Evolutionary conservation across 2,113 vertebrate species (phyloP).

Genomic region (Trinectes maculatus): DNA sequence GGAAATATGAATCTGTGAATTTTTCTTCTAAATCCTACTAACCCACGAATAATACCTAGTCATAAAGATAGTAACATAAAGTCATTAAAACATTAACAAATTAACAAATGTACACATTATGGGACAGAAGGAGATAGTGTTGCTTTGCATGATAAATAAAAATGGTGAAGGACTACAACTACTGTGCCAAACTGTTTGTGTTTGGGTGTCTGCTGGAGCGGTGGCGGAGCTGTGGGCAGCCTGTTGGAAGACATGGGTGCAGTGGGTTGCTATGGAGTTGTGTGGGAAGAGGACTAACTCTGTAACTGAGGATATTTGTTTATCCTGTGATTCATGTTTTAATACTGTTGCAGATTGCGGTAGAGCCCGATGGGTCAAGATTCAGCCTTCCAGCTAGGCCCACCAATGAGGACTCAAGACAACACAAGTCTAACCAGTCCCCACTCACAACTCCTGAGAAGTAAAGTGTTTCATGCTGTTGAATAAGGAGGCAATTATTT

Average conservation of each 20-base stretch:
- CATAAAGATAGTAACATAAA: too few species aligned
- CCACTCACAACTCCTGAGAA: slow-evolving; percentile 82
- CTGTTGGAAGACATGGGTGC: slow-evolving; percentile 18
- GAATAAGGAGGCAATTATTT: background rate
- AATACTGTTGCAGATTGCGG: slow-evolving; percentile 27
- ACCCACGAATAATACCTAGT: too few species aligned
- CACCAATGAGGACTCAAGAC: slow-evolving; percentile 47
- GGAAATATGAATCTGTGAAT: background rate
- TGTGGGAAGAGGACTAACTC: background rate
- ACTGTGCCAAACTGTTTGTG: background rate
- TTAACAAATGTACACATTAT: too few species aligned
- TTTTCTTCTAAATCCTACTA: background rate
- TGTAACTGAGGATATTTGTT: background rate
- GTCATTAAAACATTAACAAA: slow-evolving; percentile 5
- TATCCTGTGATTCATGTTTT: slow-evolving; percentile 3
- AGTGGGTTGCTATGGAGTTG: slow-evolving; percentile 8
- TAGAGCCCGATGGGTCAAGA: slow-evolving; percentile 73
- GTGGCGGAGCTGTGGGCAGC: slow-evolving; percentile 29
- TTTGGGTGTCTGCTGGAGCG: slow-evolving; percentile 33
- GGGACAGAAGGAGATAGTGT: slow-evolving; percentile 5
- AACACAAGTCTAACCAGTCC: slow-evolving; percentile 20
- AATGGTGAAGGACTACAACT: slow-evolving; percentile 25
- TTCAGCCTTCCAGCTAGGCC: slow-evolving; percentile 63
- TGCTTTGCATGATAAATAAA: slow-evolving; percentile 45
- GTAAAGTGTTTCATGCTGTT: slow-evolving; percentile 64